Percentiles rank a stretch among this genome's conserved stretches.
phyloP scores from a whole-genome alignment of 2,888 invertebrate genomes.

The Aleiodes testaceus region DNA sequence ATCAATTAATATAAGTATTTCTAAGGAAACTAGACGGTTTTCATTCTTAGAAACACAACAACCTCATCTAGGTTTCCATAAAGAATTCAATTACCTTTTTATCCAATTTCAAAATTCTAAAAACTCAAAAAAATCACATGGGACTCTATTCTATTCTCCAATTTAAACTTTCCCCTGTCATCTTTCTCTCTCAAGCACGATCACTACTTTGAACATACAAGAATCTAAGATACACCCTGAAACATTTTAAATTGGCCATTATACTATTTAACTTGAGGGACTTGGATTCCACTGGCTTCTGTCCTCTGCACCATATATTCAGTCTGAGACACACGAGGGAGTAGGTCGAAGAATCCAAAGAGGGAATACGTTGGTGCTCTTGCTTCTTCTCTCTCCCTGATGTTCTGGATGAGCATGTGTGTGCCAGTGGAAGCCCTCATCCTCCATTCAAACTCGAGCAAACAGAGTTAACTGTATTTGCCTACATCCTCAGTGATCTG shows the following conservation, averaged over 20 bases:
- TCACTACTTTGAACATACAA: slow-evolving; percentile 55
- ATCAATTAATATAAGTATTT: too few relatives aligned
- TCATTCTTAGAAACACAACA: too few relatives aligned
- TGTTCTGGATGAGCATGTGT: slow-evolving; percentile 16
- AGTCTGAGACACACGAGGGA: slow-evolving; percentile 45
- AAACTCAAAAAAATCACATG: slow-evolving; percentile 8
- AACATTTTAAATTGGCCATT: slow-evolving; percentile 73
- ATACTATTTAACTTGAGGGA: slow-evolving; percentile 73
- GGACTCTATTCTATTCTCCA: slow-evolving; percentile 5
- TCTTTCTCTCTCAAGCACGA: not conserved
- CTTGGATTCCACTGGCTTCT: slow-evolving; percentile 49
- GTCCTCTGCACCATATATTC: slow-evolving; percentile 27
- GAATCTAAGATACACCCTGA: slow-evolving; percentile 68
- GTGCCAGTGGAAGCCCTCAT: slow-evolving; percentile 47
- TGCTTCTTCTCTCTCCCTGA: not conserved
- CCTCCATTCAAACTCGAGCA: slow-evolving; percentile 66
- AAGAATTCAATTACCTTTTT: too few relatives aligned
- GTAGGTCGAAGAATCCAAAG: slow-evolving; percentile 45
- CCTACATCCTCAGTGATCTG: slow-evolving; percentile 66
- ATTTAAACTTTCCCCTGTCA: not conserved
- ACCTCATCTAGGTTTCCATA: too few relatives aligned
- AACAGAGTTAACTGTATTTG: slow-evolving; percentile 71
- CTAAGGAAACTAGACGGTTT: too few relatives aligned
- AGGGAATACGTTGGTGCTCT: not conserved
- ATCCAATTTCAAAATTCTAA: not conserved